Percentiles rank a stretch among this genome's conserved stretches.
phyloP scores from a whole-genome alignment of 2,797 vertebrate species.

The Brachyrhaphis roseni region DNA sequence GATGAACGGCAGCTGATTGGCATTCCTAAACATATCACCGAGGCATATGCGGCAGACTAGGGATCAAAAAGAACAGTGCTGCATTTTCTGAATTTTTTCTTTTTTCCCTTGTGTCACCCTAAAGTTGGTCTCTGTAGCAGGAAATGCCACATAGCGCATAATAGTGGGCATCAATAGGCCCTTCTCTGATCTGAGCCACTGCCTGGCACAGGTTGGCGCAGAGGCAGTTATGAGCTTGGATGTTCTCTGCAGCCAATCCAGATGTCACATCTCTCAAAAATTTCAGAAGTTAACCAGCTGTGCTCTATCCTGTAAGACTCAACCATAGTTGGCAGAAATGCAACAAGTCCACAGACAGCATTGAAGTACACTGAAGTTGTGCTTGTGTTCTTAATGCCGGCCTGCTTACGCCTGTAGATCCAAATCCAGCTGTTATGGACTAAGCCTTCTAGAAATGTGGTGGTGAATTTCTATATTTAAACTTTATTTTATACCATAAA shows the following conservation, averaged over 20 bases:
- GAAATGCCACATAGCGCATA: slow-evolving; percentile 83
- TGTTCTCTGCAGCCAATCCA: slow-evolving; percentile 81
- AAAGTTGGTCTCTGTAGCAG: slow-evolving; percentile 25
- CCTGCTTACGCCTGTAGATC: slow-evolving; percentile 52
- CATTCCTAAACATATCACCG: slow-evolving; percentile 29
- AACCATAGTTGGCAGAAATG: slow-evolving; percentile 71
- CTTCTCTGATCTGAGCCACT: slow-evolving; percentile 76
- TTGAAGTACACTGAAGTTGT: slow-evolving; percentile 35
- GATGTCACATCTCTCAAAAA: slow-evolving; percentile 65
- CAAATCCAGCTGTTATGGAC: slow-evolving; percentile 55
- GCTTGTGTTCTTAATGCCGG: slow-evolving; percentile 42
- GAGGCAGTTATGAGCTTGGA: slow-evolving; percentile 84
- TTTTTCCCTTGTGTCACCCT: slow-evolving; percentile 33
- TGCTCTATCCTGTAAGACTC: slow-evolving; percentile 56
- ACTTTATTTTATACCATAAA: slow-evolving; percentile 83
- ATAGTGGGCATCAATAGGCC: slow-evolving; percentile 81
- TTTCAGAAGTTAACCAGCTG: slow-evolving; percentile 60
- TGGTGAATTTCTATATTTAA: slow-evolving; percentile 75
- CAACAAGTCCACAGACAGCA: slow-evolving; percentile 47
- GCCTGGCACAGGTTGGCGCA: slow-evolving; percentile 81
- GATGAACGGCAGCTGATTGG: slow-evolving; percentile 52
- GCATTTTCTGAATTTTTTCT: slow-evolving; percentile 53
- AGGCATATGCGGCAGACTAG: slow-evolving; percentile 41
- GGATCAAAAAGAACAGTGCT: slow-evolving; percentile 49
- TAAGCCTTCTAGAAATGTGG: slow-evolving; percentile 60